Evolutionary conservation across 2,797 vertebrate genomes (phyloP).

Genomic region (Semaprochilodus insignis): DNA sequence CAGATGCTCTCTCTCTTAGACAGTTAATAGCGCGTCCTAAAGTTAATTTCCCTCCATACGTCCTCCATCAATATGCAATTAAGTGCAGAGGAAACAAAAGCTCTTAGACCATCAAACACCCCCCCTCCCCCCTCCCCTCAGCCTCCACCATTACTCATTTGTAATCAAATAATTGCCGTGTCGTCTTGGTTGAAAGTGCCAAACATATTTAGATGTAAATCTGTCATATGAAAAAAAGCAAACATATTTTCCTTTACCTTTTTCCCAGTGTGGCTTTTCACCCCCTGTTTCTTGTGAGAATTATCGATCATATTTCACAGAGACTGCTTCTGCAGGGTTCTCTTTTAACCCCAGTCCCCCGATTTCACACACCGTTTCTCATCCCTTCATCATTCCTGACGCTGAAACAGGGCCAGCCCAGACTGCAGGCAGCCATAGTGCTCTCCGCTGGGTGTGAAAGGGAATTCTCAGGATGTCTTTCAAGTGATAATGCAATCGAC

Average conservation of each 20-base stretch:
- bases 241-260: conserved; percentile 39
- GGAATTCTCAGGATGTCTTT: conserved; percentile 56
- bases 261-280: conserved; percentile 37
- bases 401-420: conserved; percentile 22
- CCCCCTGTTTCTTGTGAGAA: conserved; percentile 16
- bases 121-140: conserved; percentile 22
- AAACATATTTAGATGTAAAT: conserved; percentile 70
- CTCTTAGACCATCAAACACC: conserved; percentile 65
- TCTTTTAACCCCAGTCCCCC: conserved; percentile 47
- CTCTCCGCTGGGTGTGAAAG: conserved; percentile 41
- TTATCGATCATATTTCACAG: conserved; percentile 50
- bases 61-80: conserved; percentile 84
- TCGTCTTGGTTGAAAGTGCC: conserved; percentile 63
- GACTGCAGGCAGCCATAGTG: conserved; percentile 18
- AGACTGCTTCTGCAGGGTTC: conserved; percentile 30
- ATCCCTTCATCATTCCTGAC: conserved; percentile 45
- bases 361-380: conserved; percentile 55
- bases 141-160: conserved; percentile 45
- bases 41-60: conserved; percentile 81
- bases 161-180: conserved; percentile 74
- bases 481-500: conserved; percentile 49
- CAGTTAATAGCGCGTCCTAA: conserved; percentile 77
- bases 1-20: conserved; percentile 70
- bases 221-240: conserved; percentile 57
- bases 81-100: conserved; percentile 75